Evolutionary conservation across 1,140 invertebrate genomes (phyloP), one percentile per base, ranked within the genome.

Genomic region (Nymphalis io): DNA sequence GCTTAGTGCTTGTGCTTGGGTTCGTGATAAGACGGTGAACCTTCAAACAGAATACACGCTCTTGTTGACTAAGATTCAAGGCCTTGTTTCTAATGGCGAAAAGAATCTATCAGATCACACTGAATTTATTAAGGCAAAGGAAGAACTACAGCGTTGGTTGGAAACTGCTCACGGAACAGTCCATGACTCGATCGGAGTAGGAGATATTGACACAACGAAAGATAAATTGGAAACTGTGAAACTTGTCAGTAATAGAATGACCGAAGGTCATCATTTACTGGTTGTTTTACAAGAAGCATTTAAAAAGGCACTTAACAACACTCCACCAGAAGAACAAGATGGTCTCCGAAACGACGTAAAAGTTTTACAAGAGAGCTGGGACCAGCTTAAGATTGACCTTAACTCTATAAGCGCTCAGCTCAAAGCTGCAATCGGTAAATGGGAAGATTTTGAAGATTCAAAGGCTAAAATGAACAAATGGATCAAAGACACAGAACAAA

Each of bases 61-160:
- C 70, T 79, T 97, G 0, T 72, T 97, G 48, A 96, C 96, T 0
- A 94, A 94, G 60, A 94, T 95, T 55, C 96, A 97, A 90, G 94
- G 95, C 60, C 89, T 97, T 18, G 95, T 98, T 1, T 95, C 95
- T 1, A 95, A 95, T 81, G 95, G 97, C 2, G 96, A 98, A 80
- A 98, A 98, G 89, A 97, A 96, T 87, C 85, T 98, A 0, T 96
- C 95, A 1, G 97, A 98, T 86, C 96, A 98, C 69, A 97, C 96
- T 0, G 96, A 98, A 82, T 98, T 98, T 86, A 90, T 96, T 1
- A 96, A 96, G 77, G 96, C 96, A 4, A 97, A 96, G 80, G 94
- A 95, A 72, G 95, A 97, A 79, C 92, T 97, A 73, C 94, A 97
- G 68, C 93, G 94, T 39, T 98, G 97, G 97, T 90, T 98, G 18